Evolutionary conservation across 2,888 invertebrate genomes (phyloP), one percentile per base, ranked within the genome.

Genomic region (Sphaeridia pumilis): DNA sequence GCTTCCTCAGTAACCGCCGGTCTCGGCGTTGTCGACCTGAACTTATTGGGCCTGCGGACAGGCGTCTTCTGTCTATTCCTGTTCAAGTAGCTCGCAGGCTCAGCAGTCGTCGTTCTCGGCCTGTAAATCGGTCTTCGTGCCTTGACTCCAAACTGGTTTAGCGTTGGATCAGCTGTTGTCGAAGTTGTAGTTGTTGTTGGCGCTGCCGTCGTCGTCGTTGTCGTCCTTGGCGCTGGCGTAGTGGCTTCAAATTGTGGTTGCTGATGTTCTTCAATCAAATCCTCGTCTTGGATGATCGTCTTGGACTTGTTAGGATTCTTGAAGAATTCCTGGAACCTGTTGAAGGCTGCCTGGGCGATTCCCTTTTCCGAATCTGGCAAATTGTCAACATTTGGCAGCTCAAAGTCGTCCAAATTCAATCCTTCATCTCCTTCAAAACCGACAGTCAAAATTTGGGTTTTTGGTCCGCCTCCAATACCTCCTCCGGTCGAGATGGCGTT

Each of bases 401-500:
- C 59, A 46, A 64, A 64, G 25, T 64, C 64, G 38, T 64, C 59
- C 26, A 64, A 53, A 50, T 64, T 64, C 4, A 64, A 47, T n/a
- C 59, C 57, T 55, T 64, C 64, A 57, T 64, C 59, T 7, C 64
- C 62, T 25, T 61, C 62, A 46, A 64, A 64, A 17, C 64, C 64
- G 3, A 64, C 64, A 0, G 62, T 59, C 12, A 64, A 43, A 41
- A 64, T 64, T 50, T 64, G 64, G 2, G 64, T 61, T 47, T 64
- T 64, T n/a, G 52, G 28, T 5, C 43, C 31, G 7, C 43, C 31
- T n/a, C n/a, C n/a, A n/a, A n/a, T n/a, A n/a, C n/a, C n/a, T n/a
- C n/a, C n/a, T n/a, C n/a, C n/a, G n/a, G n/a, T n/a, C 12, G 38
- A 7, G 21, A 52, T 22, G 12, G 43, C 43, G 31, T 52, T 52